Base-by-base conservation (phyloP, 2,888 invertebrate genomes). In the Taenaris catops region DNA sequence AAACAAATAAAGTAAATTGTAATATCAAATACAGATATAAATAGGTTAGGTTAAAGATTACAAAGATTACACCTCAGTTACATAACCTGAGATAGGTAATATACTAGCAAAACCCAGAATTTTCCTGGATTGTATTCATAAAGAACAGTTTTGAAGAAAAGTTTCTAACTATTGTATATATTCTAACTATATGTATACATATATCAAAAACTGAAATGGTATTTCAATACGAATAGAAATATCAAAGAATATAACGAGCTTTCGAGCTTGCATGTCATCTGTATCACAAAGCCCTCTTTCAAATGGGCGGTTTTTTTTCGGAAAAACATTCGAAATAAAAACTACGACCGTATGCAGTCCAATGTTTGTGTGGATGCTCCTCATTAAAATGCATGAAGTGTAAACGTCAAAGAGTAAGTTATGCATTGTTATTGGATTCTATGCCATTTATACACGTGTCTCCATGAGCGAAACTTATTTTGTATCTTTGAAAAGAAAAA, bases 371-470 rank as follows among this genome's bases (percentile, higher is more conserved):
- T 39, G 37, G 42, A 39, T 35, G 33, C 29, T 38, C 38, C 65
- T 79, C 76, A 79, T 79, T 79, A 78, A 79, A 80, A 80, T 80
- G 73, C 67, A 79, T 74, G 76, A 68, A 66, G 54, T 62, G 59
- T n/a, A n/a, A 43, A 53, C 57, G 35, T 28, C 40, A 46, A 34
- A 43, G 34, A 36, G 23, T 31, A 27, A 34, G 31, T 24, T 23
- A 31, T 23, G 16, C 17, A 23, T 10, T 34, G 33, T 32, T 39
- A 38, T 34, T 20, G 27, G 53, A 45, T 58, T 53, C 39, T 29
- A 48, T 49, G 34, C 49, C 49, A 41, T 31, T 26, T 2, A 14
- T 14, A 4, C n/a, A n/a, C n/a, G n/a, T n/a, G n/a, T n/a, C n/a
- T n/a, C n/a, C n/a, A n/a, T n/a, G n/a, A n/a, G n/a, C n/a, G n/a